Percentiles rank a stretch among this genome's conserved stretches.
These are phyloP conservation scores for Neopipo cinnamomea DNA, from an alignment of 2,113 vertebrate species.

Conservation along the genomic window DNA sequence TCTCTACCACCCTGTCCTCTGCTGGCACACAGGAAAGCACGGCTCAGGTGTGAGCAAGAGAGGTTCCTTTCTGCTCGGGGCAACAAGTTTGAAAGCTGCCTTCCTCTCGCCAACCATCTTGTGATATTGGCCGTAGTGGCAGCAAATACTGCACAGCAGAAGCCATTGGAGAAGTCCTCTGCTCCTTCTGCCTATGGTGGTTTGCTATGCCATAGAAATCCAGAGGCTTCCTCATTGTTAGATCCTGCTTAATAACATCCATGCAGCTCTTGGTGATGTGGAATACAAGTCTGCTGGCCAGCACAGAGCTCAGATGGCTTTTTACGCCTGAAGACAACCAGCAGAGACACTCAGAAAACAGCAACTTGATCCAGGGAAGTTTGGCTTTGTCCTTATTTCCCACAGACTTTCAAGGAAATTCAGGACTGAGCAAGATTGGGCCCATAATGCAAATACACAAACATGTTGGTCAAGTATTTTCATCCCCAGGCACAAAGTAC, in stretches of 20 bases:
- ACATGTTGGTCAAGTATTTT: not conserved
- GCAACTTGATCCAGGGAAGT: not conserved
- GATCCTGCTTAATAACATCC: not conserved
- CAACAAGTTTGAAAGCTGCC: not conserved
- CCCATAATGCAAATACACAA: not conserved
- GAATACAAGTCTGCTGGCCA: fast-evolving
- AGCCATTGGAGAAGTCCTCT: not conserved
- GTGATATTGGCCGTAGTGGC: not conserved
- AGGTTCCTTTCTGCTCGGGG: not conserved
- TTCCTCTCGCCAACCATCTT: not conserved
- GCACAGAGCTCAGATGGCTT: not conserved
- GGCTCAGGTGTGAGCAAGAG: not conserved
- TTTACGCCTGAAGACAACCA: not conserved
- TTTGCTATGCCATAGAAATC: not conserved
- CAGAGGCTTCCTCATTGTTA: not conserved
- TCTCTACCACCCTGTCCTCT: not conserved
- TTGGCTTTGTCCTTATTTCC: not conserved
- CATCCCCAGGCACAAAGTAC: not conserved
- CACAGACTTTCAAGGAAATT: not conserved
- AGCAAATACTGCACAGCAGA: not conserved
- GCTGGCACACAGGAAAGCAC: not conserved
- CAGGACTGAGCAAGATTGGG: not conserved
- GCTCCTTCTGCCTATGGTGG: not conserved
- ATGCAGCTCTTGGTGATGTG: not conserved
- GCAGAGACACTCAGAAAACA: not conserved